Evolutionary conservation across 2,797 vertebrate species (phyloP).

Genomic region (Pelochelys cantorii): DNA sequence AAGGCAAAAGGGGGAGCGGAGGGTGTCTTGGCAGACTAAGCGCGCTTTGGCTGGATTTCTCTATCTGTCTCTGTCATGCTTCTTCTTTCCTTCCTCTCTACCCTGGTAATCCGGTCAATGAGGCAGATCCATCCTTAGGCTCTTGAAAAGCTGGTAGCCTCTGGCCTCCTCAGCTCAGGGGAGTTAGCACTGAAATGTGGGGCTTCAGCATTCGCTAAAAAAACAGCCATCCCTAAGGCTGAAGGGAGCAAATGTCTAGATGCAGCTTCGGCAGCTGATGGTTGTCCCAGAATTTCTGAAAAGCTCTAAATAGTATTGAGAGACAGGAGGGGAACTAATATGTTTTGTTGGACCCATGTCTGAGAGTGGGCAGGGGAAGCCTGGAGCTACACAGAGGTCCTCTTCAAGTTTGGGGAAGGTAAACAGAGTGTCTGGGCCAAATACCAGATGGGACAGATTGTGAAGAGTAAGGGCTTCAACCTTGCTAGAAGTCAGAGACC

Average conservation of each 20-base stretch:
- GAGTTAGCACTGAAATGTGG: neutral
- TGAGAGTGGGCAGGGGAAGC: no score
- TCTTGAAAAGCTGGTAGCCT: neutral
- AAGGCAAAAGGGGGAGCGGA: neutral
- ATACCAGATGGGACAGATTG: no score
- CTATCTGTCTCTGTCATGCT: neutral
- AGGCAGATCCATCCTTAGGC: fast-evolving
- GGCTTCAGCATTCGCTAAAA: neutral
- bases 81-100: fast-evolving
- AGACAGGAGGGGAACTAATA: no score
- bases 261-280: neutral
- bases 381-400: no score
- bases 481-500: no score
- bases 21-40: fast-evolving
- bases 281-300: no score
- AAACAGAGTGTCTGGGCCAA: no score
- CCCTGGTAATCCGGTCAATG: neutral
- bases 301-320: no score
- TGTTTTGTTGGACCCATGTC: no score
- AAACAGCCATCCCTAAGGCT: neutral
- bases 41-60: fast-evolving
- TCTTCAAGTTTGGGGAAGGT: no score
- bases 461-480: no score
- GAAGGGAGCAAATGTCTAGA: neutral
- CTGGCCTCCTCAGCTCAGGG: neutral